Evolutionary conservation across 2,113 vertebrate genomes (phyloP).

Genomic region (Planiliza haematocheilus): DNA sequence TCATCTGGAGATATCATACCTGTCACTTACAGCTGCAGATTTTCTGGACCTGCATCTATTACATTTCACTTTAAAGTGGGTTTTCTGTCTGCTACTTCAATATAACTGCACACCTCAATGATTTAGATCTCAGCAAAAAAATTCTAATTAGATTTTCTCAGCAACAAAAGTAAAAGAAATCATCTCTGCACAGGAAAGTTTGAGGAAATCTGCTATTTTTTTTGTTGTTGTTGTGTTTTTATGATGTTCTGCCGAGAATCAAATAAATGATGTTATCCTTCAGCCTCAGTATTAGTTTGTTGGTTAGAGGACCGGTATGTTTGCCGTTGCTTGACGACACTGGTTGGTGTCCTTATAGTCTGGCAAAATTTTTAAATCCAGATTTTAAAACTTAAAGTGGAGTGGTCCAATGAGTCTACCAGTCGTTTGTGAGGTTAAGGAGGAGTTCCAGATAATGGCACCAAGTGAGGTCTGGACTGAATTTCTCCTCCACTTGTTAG

Average conservation of each 20-base stretch:
- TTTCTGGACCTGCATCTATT: background rate
- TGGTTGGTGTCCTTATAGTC: too few species aligned
- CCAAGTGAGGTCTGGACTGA: too few species aligned
- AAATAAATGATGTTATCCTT: background rate
- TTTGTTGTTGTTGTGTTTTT: too few species aligned
- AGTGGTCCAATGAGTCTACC: too few species aligned
- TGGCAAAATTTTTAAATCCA: too few species aligned
- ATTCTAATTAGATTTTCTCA: background rate
- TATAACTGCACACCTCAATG: background rate
- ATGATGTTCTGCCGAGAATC: background rate
- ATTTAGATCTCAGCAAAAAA: background rate
- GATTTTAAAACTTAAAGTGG: too few species aligned
- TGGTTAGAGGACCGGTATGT: too few species aligned
- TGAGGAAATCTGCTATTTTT: background rate
- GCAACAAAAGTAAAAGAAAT: background rate
- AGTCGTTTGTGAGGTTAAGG: too few species aligned
- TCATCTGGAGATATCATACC: slow-evolving; percentile 4
- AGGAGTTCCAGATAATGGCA: too few species aligned
- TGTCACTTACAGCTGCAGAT: background rate
- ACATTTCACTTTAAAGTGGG: background rate
- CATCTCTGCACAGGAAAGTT: background rate
- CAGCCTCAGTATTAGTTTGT: background rate
- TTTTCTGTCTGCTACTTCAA: background rate
- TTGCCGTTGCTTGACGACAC: too few species aligned
- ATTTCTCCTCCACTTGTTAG: too few species aligned